phyloP scores from a whole-genome alignment of 2,888 invertebrate species.

The Scaptomyza tumidula region DNA sequence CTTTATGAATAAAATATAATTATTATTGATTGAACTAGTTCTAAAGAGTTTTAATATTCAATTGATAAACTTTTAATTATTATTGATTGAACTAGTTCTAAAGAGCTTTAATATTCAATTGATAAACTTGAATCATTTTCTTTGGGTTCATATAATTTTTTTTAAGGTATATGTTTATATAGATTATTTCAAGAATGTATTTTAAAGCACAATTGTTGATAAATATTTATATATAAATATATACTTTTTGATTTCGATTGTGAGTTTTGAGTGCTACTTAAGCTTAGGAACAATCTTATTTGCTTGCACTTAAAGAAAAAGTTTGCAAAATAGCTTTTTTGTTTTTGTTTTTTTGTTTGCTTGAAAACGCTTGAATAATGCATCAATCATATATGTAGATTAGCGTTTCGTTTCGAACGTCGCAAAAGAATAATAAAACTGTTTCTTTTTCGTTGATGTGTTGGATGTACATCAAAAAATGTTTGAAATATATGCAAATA shows the following conservation, averaged over 20 bases:
- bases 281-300: not conserved
- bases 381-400: conserved; percentile 1
- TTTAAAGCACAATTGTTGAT: too few species aligned
- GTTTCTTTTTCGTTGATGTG: not conserved
- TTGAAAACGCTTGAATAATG: not conserved
- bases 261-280: not conserved
- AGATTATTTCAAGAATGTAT: too few species aligned
- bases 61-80: too few species aligned
- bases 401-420: not conserved
- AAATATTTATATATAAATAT: too few species aligned
- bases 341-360: not conserved
- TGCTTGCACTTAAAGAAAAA: not conserved
- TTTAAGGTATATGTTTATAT: too few species aligned
- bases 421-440: not conserved
- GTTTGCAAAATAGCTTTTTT: not conserved
- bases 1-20: too few species aligned
- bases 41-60: too few species aligned
- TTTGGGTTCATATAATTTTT: too few species aligned
- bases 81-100: not conserved
- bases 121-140: too few species aligned
- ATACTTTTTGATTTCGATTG: not conserved
- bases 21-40: too few species aligned
- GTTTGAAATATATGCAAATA: not conserved
- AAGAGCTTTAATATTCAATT: not conserved
- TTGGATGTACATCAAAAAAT: not conserved